Evolutionary conservation across 2,888 invertebrate genomes (phyloP), one percentile per base, ranked within the genome.

Genomic region (Campoplex capitator): DNA sequence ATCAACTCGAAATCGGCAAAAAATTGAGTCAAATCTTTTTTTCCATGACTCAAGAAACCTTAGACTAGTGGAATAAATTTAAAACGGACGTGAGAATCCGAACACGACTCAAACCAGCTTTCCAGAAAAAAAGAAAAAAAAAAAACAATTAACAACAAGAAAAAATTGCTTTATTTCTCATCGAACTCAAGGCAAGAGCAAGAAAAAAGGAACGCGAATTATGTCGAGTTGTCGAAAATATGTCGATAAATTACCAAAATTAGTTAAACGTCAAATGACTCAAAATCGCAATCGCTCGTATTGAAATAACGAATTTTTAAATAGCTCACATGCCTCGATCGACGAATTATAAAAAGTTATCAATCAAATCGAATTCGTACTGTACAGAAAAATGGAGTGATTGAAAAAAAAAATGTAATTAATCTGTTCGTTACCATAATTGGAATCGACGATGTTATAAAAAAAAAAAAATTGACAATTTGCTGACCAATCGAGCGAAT

Each of bases 241-340:
- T 28, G 42, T 45, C 23, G 23, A 70, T 42, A 28, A 45, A 70
- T 70, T 23, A 70, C 13, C 16, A 45, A 45, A 45, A 45, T 28
- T 70, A 42, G 13, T 70, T 70, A 23, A 45, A 70, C 32, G 28
- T 32, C 51, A 51, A 68, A 68, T 45, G 8, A 45, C 68, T 23
- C 18, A 18, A 11, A 68, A 38, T 68, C 23, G 68, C 8, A 68
- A 68, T 35, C 8, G 16, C 23, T 18, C 35, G 65, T 65, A 7
- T 45, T 42, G 23, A 38, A 68, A 68, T 18, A 67, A 67, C 4
- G 11, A 45, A 13, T 45, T 45, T 13, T n/a, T 11, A 23, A 42
- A 38, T 42, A n/a, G 42, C n/a, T 45, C 65, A 35, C 35, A 65
- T 65, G 18, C 16, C 45, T 45, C 45, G 11, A 45, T 45, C 45